Evolutionary conservation across 2,797 vertebrate genomes (phyloP).

Genomic region (Lacerta bilineata): DNA sequence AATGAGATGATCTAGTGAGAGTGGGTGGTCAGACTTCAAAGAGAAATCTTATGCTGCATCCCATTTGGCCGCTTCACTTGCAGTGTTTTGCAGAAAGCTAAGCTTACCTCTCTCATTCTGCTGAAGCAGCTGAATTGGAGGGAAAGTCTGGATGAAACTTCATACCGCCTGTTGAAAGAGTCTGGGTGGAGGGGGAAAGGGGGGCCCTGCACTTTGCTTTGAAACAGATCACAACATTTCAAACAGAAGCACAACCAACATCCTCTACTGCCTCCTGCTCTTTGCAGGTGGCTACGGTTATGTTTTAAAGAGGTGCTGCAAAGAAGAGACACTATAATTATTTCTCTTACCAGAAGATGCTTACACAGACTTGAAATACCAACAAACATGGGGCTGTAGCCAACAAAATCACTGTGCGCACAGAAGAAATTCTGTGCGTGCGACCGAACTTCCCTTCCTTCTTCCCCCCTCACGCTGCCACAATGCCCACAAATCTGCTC

Average conservation of each 20-base stretch:
- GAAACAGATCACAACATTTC: neutral
- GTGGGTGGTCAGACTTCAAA: slow-evolving; percentile 57
- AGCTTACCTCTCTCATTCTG: slow-evolving; percentile 10
- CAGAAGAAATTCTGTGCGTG: no score
- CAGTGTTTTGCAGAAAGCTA: slow-evolving; percentile 24
- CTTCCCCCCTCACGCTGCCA: no score
- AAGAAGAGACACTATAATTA: neutral
- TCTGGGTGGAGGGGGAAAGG: slow-evolving; percentile 10
- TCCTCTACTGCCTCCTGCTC: neutral
- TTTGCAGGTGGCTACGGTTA: neutral
- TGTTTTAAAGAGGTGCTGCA: neutral
- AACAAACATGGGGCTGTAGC: neutral
- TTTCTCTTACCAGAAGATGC: neutral
- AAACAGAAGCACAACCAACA: neutral
- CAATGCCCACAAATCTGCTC: no score
- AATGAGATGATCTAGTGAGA: neutral
- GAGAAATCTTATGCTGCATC: slow-evolving; percentile 2
- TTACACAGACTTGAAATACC: neutral
- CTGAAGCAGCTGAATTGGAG: slow-evolving; percentile 1
- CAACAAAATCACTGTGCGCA: no score
- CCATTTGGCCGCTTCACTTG: slow-evolving; percentile 33
- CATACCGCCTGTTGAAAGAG: neutral
- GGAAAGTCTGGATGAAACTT: neutral
- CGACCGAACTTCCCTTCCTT: no score
- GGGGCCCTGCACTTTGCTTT: slow-evolving; percentile 5